These are phyloP conservation scores for Alethe diademata DNA, from an alignment of 2,113 vertebrate species.

Conservation along the genomic window DNA sequence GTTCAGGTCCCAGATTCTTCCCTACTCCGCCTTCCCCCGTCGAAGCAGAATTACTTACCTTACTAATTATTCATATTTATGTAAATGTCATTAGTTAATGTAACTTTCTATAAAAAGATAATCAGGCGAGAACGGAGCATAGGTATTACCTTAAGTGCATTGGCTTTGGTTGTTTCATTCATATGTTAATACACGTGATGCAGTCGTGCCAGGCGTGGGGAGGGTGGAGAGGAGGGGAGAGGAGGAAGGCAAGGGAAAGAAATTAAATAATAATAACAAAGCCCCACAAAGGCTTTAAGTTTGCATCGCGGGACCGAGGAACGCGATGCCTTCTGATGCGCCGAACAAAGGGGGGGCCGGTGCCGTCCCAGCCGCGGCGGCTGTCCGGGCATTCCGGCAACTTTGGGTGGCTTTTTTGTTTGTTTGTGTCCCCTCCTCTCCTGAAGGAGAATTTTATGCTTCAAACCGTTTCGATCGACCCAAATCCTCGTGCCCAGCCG, in stretches of 20 bases:
- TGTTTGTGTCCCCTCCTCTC: not conserved
- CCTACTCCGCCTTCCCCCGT: not conserved
- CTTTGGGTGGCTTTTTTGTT: constrained; percentile 35
- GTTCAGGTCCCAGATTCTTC: not conserved
- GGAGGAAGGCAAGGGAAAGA: constrained; percentile 20
- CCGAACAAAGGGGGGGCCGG: constrained; percentile 12
- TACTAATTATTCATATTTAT: constrained; percentile 67
- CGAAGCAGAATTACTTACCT: constrained; percentile 56
- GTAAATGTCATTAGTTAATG: constrained; percentile 68
- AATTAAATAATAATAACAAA: constrained; percentile 61
- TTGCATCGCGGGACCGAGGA: not conserved
- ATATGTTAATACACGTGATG: constrained; percentile 73
- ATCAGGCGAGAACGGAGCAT: constrained; percentile 56
- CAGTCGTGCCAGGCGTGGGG: constrained; percentile 35
- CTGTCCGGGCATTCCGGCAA: not conserved
- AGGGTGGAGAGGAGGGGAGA: constrained; percentile 15
- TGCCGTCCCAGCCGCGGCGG: not conserved
- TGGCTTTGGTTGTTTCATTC: constrained; percentile 63
- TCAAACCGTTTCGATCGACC: not conserved
- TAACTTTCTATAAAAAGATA: constrained; percentile 70
- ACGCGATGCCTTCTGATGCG: not conserved
- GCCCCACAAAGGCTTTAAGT: constrained; percentile 47
- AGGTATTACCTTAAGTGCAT: constrained; percentile 68
- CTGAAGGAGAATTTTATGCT: not conserved
- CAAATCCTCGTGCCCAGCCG: not conserved